phyloP scores from a whole-genome alignment of 2,888 invertebrate species.

The Neoaliturus tenellus region DNA sequence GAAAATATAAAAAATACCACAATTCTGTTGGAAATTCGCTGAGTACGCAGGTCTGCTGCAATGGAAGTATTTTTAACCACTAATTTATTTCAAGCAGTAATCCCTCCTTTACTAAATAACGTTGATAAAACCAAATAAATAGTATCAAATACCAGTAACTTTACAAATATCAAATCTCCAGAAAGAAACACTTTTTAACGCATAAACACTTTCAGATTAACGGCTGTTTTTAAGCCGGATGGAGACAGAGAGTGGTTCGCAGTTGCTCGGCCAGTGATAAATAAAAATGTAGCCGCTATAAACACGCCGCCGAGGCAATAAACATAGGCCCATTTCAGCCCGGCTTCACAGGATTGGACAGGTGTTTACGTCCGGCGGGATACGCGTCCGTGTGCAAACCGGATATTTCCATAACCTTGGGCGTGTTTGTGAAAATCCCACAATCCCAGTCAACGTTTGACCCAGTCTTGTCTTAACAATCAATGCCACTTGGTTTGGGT shows the following conservation, averaged over 20 bases:
- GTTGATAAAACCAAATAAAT: too few relatives aligned
- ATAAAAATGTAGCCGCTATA: neutral
- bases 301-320: neutral
- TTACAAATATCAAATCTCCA: too few relatives aligned
- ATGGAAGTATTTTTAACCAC: too few relatives aligned
- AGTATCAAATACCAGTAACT: too few relatives aligned
- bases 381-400: neutral
- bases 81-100: too few relatives aligned
- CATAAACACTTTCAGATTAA: neutral
- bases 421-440: neutral
- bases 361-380: neutral
- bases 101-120: too few relatives aligned
- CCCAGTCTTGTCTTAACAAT: neutral
- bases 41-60: too few relatives aligned
- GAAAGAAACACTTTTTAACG: too few relatives aligned
- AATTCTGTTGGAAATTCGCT: too few relatives aligned
- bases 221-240: neutral
- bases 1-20: too few relatives aligned
- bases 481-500: neutral
- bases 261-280: neutral
- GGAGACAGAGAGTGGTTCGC: neutral
- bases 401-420: constrained; percentile 7
- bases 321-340: constrained; percentile 15
- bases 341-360: neutral
- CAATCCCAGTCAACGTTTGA: neutral